A percentile compares a stretch with the other conserved stretches of the same genome.
Conservation (phyloP, 2,113 vertebrate genomes). For the Xiphorhynchus elegans region DNA sequence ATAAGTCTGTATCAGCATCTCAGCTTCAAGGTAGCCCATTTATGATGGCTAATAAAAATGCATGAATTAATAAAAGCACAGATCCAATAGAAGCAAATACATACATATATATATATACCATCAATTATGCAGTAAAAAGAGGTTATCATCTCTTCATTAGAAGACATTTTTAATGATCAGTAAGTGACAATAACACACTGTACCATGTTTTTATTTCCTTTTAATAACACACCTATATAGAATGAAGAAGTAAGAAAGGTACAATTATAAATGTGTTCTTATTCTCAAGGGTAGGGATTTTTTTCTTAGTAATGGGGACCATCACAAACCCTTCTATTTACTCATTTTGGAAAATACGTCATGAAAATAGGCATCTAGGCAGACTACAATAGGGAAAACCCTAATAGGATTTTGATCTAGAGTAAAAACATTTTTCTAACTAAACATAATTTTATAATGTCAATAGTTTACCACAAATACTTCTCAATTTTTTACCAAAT, state of each 20-base stretch:
- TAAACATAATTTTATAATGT: background rate
- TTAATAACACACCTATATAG: background rate
- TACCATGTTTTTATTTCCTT: background rate
- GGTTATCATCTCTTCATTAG: background rate
- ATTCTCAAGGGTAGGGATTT: background rate
- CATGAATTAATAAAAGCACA: background rate
- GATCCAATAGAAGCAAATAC: background rate
- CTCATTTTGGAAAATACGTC: background rate
- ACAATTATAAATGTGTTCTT: background rate
- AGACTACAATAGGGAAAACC: background rate
- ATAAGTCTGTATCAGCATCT: background rate
- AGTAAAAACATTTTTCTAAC: background rate
- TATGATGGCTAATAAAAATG: background rate
- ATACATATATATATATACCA: background rate
- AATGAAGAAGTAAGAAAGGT: background rate
- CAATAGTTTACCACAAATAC: background rate
- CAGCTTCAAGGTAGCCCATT: background rate
- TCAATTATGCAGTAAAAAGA: background rate
- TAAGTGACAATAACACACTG: background rate
- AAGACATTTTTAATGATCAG: background rate
- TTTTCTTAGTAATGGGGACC: background rate
- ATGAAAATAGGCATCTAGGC: background rate
- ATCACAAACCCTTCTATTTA: background rate
- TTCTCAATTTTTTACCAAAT: background rate
- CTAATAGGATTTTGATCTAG: background rate